Evolutionary conservation across 1,140 invertebrate genomes (phyloP).

Genomic region (Bemisia tabaci): DNA sequence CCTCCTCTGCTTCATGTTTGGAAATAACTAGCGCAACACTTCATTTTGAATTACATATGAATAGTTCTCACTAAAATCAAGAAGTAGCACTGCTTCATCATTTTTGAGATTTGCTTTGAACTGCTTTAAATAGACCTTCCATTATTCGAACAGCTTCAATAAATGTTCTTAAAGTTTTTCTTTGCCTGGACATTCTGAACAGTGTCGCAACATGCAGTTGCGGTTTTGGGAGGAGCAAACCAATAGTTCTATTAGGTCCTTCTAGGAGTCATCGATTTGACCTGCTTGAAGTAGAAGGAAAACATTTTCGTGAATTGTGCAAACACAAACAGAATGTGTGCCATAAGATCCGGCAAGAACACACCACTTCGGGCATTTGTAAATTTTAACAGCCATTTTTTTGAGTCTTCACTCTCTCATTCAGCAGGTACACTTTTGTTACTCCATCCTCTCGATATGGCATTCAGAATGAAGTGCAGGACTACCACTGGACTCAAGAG

Average conservation of each 20-base stretch:
- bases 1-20: too few species aligned
- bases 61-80: not conserved
- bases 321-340: not conserved
- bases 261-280: not conserved
- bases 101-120: not conserved
- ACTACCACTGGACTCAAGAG: conserved; percentile 5
- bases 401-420: too few species aligned
- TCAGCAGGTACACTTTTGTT: too few species aligned
- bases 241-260: not conserved
- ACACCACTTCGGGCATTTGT: not conserved
- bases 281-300: not conserved
- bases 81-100: not conserved
- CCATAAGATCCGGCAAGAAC: not conserved
- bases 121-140: not conserved
- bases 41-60: not conserved
- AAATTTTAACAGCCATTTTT: too few species aligned
- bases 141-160: not conserved
- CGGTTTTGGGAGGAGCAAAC: not conserved
- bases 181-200: not conserved
- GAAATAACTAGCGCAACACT: too few species aligned
- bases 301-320: not conserved
- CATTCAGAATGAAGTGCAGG: conserved; percentile 7
- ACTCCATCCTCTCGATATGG: too few species aligned
- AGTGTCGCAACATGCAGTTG: not conserved
- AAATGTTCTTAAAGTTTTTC: not conserved